Conservation (phyloP, 2,797 vertebrate species). For the Scolopax rusticola region DNA sequence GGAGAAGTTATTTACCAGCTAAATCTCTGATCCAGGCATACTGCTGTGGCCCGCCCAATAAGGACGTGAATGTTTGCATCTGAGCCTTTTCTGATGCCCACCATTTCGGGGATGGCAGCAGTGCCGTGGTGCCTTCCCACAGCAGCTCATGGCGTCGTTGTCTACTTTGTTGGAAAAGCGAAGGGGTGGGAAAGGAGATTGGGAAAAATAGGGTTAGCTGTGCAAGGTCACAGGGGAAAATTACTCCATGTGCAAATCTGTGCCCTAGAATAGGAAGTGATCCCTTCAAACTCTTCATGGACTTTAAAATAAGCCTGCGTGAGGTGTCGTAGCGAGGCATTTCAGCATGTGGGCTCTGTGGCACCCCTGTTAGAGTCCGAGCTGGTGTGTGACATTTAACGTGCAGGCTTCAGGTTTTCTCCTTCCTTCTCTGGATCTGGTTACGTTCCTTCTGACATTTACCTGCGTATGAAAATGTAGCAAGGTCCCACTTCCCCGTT, state of each 20-base stretch:
- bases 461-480: constrained; percentile 26
- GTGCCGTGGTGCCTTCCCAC: neutral
- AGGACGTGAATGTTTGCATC: neutral
- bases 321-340: neutral
- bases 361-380: neutral
- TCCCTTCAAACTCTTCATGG: neutral
- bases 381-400: constrained; percentile 62
- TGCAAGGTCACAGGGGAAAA: neutral
- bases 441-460: constrained; percentile 60
- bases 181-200: rapidly evolving
- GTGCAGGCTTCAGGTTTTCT: neutral
- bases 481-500: neutral
- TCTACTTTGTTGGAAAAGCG: neutral
- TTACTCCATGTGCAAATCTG: neutral
- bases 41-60: neutral
- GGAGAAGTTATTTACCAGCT: neutral
- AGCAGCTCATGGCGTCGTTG: neutral
- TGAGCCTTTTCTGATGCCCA: neutral
- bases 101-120: neutral
- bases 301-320: neutral
- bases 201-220: neutral
- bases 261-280: neutral
- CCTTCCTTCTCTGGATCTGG: constrained; percentile 41
- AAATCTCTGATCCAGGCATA: neutral
- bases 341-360: neutral